Percentiles rank a stretch among this genome's conserved stretches.
Conservation (phyloP, 1,140 invertebrate genomes). For the Samia ricini region DNA sequence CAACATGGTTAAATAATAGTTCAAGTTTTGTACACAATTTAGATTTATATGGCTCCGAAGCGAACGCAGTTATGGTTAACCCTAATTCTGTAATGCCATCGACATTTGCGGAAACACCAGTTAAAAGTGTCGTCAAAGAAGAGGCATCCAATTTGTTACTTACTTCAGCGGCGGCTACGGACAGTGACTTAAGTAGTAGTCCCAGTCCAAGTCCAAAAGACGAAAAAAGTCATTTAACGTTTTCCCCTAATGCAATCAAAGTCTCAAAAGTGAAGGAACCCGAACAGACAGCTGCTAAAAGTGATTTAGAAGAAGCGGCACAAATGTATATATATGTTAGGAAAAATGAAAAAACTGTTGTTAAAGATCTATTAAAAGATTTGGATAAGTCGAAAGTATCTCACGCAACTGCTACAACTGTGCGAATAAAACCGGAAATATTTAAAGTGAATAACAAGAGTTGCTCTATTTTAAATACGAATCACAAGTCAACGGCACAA, state of each 20-base stretch:
- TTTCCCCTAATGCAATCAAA: conserved; percentile 82
- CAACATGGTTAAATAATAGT: conserved; percentile 75
- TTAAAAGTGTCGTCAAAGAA: conserved; percentile 70
- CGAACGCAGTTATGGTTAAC: conserved; percentile 87
- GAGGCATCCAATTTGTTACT: conserved; percentile 70
- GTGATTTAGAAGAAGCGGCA: conserved; percentile 68
- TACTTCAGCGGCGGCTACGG: conserved; percentile 60
- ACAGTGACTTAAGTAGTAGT: conserved; percentile 55
- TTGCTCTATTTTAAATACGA: conserved; percentile 73
- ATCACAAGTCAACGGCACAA: conserved; percentile 66
- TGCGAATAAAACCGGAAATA: conserved; percentile 68
- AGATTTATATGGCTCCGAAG: conserved; percentile 85
- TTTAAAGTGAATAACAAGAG: conserved; percentile 71
- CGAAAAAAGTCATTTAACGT: conserved; percentile 82
- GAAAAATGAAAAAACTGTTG: conserved; percentile 76
- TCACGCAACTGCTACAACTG: conserved; percentile 45
- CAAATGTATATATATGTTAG: conserved; percentile 72
- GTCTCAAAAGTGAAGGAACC: conserved; percentile 69
- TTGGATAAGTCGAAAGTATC: conserved; percentile 59
- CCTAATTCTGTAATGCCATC: conserved; percentile 85
- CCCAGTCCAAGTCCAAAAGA: conserved; percentile 73
- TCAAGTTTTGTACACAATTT: conserved; percentile 84
- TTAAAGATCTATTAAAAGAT: conserved; percentile 78
- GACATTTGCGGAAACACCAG: conserved; percentile 79
- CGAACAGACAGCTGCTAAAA: conserved; percentile 66